phyloP scores from a whole-genome alignment of 1,140 invertebrate genomes.

The Drosophila rhopaloa region DNA sequence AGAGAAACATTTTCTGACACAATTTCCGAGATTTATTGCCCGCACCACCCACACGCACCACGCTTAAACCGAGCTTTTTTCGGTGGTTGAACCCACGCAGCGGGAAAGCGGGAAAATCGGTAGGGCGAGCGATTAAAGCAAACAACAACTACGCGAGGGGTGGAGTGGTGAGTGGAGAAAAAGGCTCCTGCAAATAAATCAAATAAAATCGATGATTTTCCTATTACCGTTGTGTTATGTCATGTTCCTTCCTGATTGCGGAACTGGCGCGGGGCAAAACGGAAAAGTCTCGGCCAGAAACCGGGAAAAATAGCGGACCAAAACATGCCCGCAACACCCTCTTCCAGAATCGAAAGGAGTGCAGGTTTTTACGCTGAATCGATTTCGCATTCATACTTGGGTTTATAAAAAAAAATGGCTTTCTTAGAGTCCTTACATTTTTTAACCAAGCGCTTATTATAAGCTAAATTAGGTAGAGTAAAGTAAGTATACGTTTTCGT shows the following conservation, averaged over 20 bases:
- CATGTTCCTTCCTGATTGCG: conserved; percentile 65
- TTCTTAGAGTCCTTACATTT: no score
- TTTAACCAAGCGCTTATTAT: no score
- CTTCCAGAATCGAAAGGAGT: not conserved
- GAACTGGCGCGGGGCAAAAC: conserved; percentile 16
- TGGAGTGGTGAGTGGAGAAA: not conserved
- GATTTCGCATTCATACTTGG: conserved; percentile 1
- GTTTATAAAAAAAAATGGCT: conserved; percentile 1
- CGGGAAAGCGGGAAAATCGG: conserved; percentile 6
- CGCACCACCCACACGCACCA: conserved; percentile 32
- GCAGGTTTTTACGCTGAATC: conserved; percentile 7
- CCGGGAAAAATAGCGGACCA: conserved; percentile 11
- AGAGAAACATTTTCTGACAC: conserved; percentile 79
- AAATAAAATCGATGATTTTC: conserved; percentile 82
- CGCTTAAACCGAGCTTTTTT: conserved; percentile 22
- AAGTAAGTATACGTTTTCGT: not conserved
- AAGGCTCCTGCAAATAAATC: conserved; percentile 67
- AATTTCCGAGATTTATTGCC: conserved; percentile 81
- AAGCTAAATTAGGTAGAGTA: not conserved
- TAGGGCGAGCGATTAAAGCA: conserved; percentile 32
- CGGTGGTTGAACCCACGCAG: conserved; percentile 30
- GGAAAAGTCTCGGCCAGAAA: conserved; percentile 30
- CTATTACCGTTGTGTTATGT: conserved; percentile 81
- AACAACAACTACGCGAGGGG: conserved; percentile 10
- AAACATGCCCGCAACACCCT: conserved; percentile 13